Base-by-base conservation (phyloP, 2,888 invertebrate species). In the Philonicus albiceps region DNA sequence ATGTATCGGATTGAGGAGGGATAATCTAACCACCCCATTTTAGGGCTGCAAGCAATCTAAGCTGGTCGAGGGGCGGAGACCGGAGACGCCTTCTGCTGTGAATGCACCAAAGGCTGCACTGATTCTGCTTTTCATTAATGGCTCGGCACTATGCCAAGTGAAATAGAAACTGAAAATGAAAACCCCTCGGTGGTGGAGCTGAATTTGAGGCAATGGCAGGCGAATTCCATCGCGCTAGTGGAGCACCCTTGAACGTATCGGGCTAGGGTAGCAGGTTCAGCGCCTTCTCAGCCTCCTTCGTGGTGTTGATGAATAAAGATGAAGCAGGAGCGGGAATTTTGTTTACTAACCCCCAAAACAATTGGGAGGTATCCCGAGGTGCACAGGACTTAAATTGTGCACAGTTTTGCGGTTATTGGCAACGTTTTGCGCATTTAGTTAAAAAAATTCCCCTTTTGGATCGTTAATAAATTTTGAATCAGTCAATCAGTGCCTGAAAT, bases 101-200 rank as follows among this genome's bases (percentile, higher is more conserved):
- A 16, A 31, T 27, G 73, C 73, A 73, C 30, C 16, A 34, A 73
- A 30, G 16, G 30, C 73, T 73, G 73, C 73, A 73, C 73, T 34
- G 73, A 30, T 73, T 73, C 73, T 31, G 31, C 34, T 73, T 73
- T 73, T 34, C 73, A 73, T 73, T 73, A 73, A 73, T 73, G 27
- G 30, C 73, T 73, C 73, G 73, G 73, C 73, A 73, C n/a, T 19
- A 16, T 73, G 73, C 73, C 73, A 73, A 73, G 34, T 73, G 73
- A 73, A 73, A 73, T 73, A 73, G 73, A 73, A 73, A 73, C 73
- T 73, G 73, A 43, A 73, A 73, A 73, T 73, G 73, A 72, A 73
- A 73, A 16, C 73, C 30, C 30, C 16, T 73, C 73, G 5, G 5
- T 49, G 5, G 5, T 49, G 49, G 49, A n/a, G 49, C 49, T 49